Evolutionary conservation across 92 coral and sea anemone species (phyloP).

Genomic region (Epizoanthus ramosus): DNA sequence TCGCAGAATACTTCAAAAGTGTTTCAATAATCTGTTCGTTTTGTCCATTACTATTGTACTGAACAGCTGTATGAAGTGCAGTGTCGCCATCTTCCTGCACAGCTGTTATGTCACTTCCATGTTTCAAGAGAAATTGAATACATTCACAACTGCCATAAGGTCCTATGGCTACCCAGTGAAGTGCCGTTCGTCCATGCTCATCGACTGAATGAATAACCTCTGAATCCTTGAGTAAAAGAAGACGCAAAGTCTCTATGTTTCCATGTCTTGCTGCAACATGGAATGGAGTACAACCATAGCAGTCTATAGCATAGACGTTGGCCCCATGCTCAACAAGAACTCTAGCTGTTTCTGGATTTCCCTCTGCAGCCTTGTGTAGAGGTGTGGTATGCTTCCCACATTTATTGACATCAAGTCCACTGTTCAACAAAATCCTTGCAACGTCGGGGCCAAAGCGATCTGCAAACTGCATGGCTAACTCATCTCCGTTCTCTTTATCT

Average conservation of each 20-base stretch:
- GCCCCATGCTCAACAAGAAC: slow-evolving; percentile 28
- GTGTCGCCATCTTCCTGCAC: slow-evolving; percentile 18
- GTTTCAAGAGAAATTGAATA: slow-evolving; percentile 24
- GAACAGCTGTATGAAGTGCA: background rate
- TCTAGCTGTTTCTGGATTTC: slow-evolving; percentile 11
- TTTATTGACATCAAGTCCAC: too few species aligned
- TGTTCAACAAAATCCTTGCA: too few species aligned
- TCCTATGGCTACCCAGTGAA: background rate
- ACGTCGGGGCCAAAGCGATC: too few species aligned
- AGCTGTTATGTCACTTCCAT: slow-evolving; percentile 16
- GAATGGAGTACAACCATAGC: slow-evolving; percentile 17
- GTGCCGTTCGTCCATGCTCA: slow-evolving; percentile 20
- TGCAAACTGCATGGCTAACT: slow-evolving; percentile 4
- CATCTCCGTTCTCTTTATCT: background rate
- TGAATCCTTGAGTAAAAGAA: slow-evolving; percentile 2
- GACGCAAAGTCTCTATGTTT: too few species aligned
- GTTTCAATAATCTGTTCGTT: background rate
- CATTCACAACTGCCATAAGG: background rate
- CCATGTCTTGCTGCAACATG: slow-evolving; percentile 8
- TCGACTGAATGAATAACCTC: slow-evolving; percentile 1
- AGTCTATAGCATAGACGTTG: too few species aligned
- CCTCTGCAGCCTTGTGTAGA: too few species aligned
- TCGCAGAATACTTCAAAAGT: background rate
- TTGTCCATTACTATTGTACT: background rate
- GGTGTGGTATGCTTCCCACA: too few species aligned